Conservation (phyloP, 1,140 invertebrate species). For the Trypoxylus dichotomus region DNA sequence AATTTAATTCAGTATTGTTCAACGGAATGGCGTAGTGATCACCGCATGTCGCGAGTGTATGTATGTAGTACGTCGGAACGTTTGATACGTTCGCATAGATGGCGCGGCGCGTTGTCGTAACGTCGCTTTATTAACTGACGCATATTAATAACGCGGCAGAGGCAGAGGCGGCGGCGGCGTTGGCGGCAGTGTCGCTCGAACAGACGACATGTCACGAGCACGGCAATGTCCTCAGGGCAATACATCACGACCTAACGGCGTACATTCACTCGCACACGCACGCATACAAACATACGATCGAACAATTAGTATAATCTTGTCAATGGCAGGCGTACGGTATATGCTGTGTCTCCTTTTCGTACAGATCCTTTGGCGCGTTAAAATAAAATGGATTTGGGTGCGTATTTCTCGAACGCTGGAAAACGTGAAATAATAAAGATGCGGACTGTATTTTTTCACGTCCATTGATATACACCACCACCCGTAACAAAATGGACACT, state of each 20-base stretch:
- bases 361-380: too few species aligned
- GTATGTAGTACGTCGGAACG: too few species aligned
- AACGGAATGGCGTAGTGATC: neutral
- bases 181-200: neutral
- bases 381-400: too few species aligned
- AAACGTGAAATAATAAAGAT: too few species aligned
- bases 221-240: constrained; percentile 3
- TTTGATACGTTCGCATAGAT: too few species aligned
- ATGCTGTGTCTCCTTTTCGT: too few species aligned
- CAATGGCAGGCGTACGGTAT: constrained; percentile 7
- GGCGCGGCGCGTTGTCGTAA: neutral
- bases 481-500: too few species aligned
- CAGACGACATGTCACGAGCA: constrained; percentile 20
- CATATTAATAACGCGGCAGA: constrained; percentile 2
- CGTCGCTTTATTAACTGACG: constrained; percentile 15
- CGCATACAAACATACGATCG: neutral
- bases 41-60: too few species aligned
- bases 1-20: constrained; percentile 1
- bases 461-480: too few species aligned
- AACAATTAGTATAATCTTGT: constrained; percentile 26
- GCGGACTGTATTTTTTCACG: too few species aligned
- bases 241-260: constrained; percentile 7
- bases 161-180: neutral
- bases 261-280: too few species aligned
- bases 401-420: too few species aligned